A percentile compares a stretch with the other conserved stretches of the same genome.
Evolutionary conservation across 23 tunicate species (phyloP).

Genomic region (Corella eumyota): DNA sequence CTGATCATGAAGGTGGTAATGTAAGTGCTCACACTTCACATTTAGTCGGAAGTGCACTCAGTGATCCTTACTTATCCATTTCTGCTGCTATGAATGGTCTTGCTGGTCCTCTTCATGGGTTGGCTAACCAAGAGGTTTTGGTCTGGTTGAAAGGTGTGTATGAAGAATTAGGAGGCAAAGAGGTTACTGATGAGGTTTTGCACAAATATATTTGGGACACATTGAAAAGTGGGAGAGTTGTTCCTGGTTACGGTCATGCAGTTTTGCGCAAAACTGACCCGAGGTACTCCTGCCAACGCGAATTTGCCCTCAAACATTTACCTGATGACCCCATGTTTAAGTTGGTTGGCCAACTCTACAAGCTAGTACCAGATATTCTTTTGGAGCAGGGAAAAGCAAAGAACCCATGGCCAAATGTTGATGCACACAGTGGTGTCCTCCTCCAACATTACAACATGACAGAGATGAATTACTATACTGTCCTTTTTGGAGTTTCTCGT

Average conservation of each 20-base stretch:
- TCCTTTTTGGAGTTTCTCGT: conserved; percentile 91
- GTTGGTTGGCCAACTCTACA: conserved; percentile 90
- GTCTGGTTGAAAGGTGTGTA: conserved; percentile 93
- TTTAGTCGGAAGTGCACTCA: conserved; percentile 90
- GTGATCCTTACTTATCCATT: conserved; percentile 77
- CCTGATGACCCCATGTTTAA: conserved; percentile 96
- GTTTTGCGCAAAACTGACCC: conserved; percentile 97
- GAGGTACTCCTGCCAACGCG: conserved; percentile 94
- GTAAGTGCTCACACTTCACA: conserved; percentile 94
- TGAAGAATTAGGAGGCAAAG: conserved; percentile 80
- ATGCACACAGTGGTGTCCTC: conserved; percentile 98
- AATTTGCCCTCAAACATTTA: conserved; percentile 97
- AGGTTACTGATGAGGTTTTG: conserved; percentile 75
- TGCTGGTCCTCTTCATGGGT: conserved; percentile 98
- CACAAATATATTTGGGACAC: conserved; percentile 94
- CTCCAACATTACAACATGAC: conserved; percentile 89
- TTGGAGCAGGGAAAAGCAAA: conserved; percentile 94
- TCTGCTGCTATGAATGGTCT: conserved; percentile 99
- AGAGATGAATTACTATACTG: conserved; percentile 97
- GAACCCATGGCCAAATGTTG: conserved; percentile 99
- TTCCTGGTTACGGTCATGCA: conserved; percentile 99
- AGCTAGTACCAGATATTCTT: conserved; percentile 80
- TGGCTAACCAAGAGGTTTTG: conserved; percentile 97
- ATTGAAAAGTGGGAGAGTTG: conserved; percentile 87
- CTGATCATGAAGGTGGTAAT: conserved; percentile 97